These are phyloP conservation scores for Drosophila mercatorum DNA, from an alignment of 2,888 invertebrate species.

Conservation along the genomic window DNA sequence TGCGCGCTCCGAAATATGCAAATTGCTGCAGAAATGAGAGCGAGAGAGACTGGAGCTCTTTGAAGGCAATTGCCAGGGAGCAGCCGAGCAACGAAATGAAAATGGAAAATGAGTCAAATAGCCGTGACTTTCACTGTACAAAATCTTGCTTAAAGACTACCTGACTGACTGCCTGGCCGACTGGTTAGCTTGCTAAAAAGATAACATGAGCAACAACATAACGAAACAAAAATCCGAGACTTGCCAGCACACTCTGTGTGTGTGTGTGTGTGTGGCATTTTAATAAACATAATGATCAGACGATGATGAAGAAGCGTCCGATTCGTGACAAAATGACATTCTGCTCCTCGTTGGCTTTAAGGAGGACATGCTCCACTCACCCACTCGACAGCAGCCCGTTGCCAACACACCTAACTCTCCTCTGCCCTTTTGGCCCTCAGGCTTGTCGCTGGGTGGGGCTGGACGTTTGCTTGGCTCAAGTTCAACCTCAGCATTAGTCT, in stretches of 20 bases:
- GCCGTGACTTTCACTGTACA: constrained; percentile 44
- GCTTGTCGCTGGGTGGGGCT: constrained; percentile 9
- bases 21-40: constrained; percentile 45
- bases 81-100: background rate
- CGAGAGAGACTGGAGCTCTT: constrained; percentile 9
- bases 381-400: background rate
- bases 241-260: constrained; percentile 11
- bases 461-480: constrained; percentile 12
- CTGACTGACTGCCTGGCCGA: constrained; percentile 1
- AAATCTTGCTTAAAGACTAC: background rate
- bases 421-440: constrained; percentile 5
- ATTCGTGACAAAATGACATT: constrained; percentile 80
- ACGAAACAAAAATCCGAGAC: constrained; percentile 60
- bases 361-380: constrained; percentile 1
- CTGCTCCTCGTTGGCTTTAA: constrained; percentile 46
- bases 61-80: constrained; percentile 16
- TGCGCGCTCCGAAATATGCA: constrained; percentile 57
- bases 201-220: constrained; percentile 44
- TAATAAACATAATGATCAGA: constrained; percentile 70
- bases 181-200: constrained; percentile 16
- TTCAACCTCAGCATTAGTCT: constrained; percentile 12
- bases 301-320: constrained; percentile 58
- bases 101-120: constrained; percentile 38
- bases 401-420: background rate
- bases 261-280: constrained; percentile 52